A percentile compares a stretch with the other conserved stretches of the same genome.
phyloP scores from a whole-genome alignment of 2,888 invertebrate genomes.

The Saturnia japonica region DNA sequence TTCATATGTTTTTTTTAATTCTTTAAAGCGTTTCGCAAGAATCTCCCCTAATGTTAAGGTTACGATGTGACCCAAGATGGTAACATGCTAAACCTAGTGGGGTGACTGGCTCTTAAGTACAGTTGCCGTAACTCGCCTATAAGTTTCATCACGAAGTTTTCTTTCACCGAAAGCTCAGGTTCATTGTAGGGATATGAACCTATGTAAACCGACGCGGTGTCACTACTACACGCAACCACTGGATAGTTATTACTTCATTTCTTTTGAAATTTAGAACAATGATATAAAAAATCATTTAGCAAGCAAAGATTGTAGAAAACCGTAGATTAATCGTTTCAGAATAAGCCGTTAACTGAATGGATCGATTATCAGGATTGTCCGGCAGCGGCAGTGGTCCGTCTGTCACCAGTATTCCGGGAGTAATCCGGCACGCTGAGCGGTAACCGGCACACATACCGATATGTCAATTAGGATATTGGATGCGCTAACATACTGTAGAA shows the following conservation, averaged over 20 bases:
- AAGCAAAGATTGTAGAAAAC: not conserved
- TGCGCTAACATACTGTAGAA: constrained; percentile 30
- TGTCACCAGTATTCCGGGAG: constrained; percentile 40
- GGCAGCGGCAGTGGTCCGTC: constrained; percentile 28
- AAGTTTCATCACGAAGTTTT: no score
- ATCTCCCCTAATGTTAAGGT: no score
- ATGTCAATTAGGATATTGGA: constrained; percentile 69
- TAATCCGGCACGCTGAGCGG: constrained; percentile 42
- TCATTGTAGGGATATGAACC: no score
- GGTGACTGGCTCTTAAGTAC: no score
- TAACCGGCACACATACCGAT: constrained; percentile 48
- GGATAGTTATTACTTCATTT: not conserved
- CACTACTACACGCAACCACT: no score
- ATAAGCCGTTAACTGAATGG: constrained; percentile 18
- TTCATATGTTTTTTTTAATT: no score
- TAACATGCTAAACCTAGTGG: no score
- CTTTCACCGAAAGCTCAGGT: no score
- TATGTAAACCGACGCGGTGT: no score
- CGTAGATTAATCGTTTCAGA: constrained; percentile 1
- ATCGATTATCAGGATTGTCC: constrained; percentile 18
- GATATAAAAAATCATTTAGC: not conserved
- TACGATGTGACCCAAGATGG: no score
- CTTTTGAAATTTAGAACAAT: not conserved
- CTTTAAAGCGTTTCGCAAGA: no score
- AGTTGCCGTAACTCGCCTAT: no score